Evolutionary conservation across 2,797 vertebrate genomes (phyloP), one percentile per base, ranked within the genome.

Genomic region (Channallabes apus): DNA sequence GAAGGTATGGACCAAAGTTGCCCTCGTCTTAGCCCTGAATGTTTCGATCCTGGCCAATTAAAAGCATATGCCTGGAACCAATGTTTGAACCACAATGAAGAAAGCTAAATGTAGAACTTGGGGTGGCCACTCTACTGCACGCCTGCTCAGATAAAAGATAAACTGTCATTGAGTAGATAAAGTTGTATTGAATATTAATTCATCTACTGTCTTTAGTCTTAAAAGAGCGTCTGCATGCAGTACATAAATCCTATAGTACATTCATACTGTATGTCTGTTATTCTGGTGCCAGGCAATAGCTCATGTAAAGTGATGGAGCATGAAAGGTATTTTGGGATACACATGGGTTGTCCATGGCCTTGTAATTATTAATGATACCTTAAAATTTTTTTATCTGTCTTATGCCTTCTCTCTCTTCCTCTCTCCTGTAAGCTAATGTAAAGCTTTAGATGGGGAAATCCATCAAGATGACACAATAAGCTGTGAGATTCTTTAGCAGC

Each of bases 1-100:
- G 78, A 75, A 86, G 86, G 85, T 87, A 87, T 73, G 83, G 85
- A 87, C 72, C 84, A 59, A 81, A 80, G 54, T 29, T 64, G 62
- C 67, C 84, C 81, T 73, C 67, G 59, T 46, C 87, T 86, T 79
- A 93, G 91, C 90, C 92, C 92, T 90, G 76, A 80, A 89, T 71
- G 80, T 93, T 91, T 91, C 86, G 84, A 90, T 89, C 92, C 87
- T 91, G 91, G 90, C 90, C 90, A 90, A 95, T 94, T 95, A 90
- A 93, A 95, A 94, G 93, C 95, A 95, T 94, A 91, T 95, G 94
- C 94, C 93, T 94, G 91, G 93, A 95, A 92, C 93, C 89, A 80
- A 84, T 90, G 94, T 93, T 94, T 90, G 89, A 93, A 90, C 89
- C 89, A 90, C 92, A 90, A 88, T 91, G 92, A 93, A 90, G 90